Base-by-base conservation (phyloP, 2,888 invertebrate genomes). In the Silvanus unidentatus region DNA sequence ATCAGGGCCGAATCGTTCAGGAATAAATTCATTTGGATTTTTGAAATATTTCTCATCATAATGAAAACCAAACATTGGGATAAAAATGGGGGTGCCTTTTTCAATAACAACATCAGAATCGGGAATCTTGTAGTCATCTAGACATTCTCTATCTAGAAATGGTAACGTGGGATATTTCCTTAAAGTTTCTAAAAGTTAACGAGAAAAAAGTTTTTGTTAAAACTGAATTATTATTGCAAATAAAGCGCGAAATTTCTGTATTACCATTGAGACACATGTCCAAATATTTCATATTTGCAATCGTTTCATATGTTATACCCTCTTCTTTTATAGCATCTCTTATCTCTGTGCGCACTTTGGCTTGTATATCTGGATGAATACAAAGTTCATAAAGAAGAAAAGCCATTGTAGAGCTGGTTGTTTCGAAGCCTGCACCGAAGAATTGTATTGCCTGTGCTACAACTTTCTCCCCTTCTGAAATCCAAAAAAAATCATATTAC, bases 371-470 rank as follows among this genome's bases (percentile, higher is more conserved):
- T 2, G 70, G 74, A 48, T 79, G 66, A 0, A 75, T 68, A 0
- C 78, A 76, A 39, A 81, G 60, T 63, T 78, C 77, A 57, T 79
- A 73, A 29, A 80, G 67, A 5, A 76, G 66, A 56, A 78, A 79
- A 14, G 77, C 75, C 38, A 80, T 69, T 0, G 78, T 77, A 0
- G 78, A 75, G 0, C 78, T 77, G 0, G 79, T 77, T 3, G 80
- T 81, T 64, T 81, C 81, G 59, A 77, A 81, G 1, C 80, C 81
- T 1, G 79, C 81, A 8, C 77, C 66, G 61, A 80, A 79, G 52
- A 81, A 79, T 42, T 54, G 53, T 1, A 49, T 32, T 2, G 54
- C 55, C 34, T 53, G 55, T 2, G 48, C 52, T 8, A 56, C 46
- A 15, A 48, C 43, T 44, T 44, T 48, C 6, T 39, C 45, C 14